phyloP scores from a whole-genome alignment of 2,888 invertebrate genomes.

The Drosophila formosana region DNA sequence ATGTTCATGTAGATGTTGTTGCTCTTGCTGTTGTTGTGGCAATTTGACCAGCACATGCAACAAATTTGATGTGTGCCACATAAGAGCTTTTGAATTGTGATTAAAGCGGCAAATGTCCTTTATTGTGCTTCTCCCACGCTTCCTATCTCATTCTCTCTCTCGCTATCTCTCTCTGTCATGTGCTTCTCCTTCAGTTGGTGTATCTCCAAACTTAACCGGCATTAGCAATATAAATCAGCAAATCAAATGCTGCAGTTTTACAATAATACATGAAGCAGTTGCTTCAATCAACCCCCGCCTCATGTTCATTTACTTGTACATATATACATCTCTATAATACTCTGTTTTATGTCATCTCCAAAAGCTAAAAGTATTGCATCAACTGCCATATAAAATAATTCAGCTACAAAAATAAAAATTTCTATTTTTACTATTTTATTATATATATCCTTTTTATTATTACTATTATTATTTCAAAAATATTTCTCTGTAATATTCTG shows the following conservation, averaged over 20 bases:
- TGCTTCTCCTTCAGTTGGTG: not conserved
- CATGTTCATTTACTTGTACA: not conserved
- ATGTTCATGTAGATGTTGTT: not conserved
- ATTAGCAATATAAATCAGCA: constrained; percentile 52
- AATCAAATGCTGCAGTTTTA: constrained; percentile 55
- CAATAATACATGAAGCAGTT: constrained; percentile 43
- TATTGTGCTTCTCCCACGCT: constrained; percentile 2
- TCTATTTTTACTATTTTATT: too few species aligned
- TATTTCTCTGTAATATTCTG: too few species aligned
- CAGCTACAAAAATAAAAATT: too few species aligned
- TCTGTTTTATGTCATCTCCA: not conserved
- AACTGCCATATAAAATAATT: not conserved
- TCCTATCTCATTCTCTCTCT: not conserved
- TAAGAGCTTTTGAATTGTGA: constrained; percentile 41
- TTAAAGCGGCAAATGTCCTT: constrained; percentile 28
- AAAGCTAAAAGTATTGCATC: not conserved
- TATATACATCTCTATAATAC: not conserved
- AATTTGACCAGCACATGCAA: constrained; percentile 54
- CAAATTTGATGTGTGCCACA: constrained; percentile 44
- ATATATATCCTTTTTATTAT: too few species aligned
- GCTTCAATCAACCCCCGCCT: not conserved
- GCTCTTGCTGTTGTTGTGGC: constrained; percentile 1
- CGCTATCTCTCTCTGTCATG: not conserved
- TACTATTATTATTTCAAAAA: too few species aligned
- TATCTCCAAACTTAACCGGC: not conserved